These are phyloP conservation scores for Sicus ferrugineus DNA, from an alignment of 2,888 invertebrate species.

Conservation along the genomic window DNA sequence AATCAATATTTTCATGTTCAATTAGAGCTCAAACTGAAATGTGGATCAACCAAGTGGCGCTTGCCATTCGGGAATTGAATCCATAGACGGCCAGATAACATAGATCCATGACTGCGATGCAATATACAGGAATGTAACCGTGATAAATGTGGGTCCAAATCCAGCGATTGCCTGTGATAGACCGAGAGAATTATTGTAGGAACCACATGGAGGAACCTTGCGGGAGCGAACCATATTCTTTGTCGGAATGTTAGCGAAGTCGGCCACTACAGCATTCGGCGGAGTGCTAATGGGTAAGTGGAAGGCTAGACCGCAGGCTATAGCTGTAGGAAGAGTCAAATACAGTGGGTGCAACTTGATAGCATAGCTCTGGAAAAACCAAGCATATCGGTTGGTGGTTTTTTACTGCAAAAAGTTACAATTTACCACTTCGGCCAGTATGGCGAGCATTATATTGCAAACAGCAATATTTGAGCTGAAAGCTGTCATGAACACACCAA, in stretches of 20 bases:
- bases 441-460: constrained; percentile 83
- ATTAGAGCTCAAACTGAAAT: not conserved
- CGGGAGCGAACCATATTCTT: constrained; percentile 71
- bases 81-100: constrained; percentile 41
- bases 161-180: constrained; percentile 41
- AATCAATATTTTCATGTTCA: too few species aligned
- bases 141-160: constrained; percentile 43
- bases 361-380: constrained; percentile 69
- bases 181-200: not conserved
- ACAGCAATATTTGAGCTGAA: constrained; percentile 84
- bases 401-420: constrained; percentile 53
- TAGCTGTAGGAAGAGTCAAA: constrained; percentile 84
- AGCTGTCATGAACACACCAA: constrained; percentile 77
- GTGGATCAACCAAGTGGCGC: too few species aligned
- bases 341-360: constrained; percentile 82
- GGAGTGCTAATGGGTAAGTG: constrained; percentile 93
- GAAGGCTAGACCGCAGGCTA: constrained; percentile 87
- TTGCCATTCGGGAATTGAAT: constrained; percentile 42
- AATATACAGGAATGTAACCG: constrained; percentile 22
- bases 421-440: constrained; percentile 74
- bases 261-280: constrained; percentile 90
- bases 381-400: not conserved
- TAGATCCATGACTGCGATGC: constrained; percentile 40
- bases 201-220: not conserved
- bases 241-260: constrained; percentile 78